phyloP scores from a whole-genome alignment of 2,113 vertebrate species.

The Ceratotherium simum region DNA sequence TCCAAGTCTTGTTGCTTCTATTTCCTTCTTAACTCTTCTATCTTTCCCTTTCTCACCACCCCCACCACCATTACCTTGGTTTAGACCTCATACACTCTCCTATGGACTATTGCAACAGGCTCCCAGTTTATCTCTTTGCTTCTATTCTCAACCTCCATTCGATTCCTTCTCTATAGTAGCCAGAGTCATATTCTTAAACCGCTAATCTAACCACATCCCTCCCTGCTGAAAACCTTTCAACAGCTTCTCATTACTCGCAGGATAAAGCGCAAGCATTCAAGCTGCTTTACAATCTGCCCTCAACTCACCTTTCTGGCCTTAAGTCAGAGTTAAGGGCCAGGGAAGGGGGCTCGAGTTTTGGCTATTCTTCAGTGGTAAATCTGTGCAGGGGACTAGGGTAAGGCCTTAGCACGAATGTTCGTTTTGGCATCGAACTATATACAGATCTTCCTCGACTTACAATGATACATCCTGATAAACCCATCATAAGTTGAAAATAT shows the following conservation, averaged over 20 bases:
- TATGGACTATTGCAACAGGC: background rate
- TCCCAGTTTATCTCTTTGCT: background rate
- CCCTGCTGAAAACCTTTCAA: background rate
- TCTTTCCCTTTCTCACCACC: background rate
- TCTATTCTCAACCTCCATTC: constrained; percentile 13
- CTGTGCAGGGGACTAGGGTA: background rate
- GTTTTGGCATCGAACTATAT: background rate
- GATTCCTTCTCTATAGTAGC: background rate
- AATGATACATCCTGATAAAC: too few relatives aligned
- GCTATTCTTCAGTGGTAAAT: background rate
- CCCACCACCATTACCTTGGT: background rate
- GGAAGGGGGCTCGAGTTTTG: background rate
- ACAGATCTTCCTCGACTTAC: too few relatives aligned
- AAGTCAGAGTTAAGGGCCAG: background rate
- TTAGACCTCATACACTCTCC: background rate
- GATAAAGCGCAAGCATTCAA: background rate
- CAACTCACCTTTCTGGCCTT: background rate
- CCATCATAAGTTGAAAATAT: too few relatives aligned
- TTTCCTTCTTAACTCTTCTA: background rate
- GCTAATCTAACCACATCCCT: background rate
- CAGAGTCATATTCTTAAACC: background rate
- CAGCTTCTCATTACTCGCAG: background rate
- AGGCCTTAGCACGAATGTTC: constrained; percentile 4
- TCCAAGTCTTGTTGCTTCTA: background rate
- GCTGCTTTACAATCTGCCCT: background rate